phyloP scores from a whole-genome alignment of 1,140 invertebrate species.

The Coboldia fuscipes region DNA sequence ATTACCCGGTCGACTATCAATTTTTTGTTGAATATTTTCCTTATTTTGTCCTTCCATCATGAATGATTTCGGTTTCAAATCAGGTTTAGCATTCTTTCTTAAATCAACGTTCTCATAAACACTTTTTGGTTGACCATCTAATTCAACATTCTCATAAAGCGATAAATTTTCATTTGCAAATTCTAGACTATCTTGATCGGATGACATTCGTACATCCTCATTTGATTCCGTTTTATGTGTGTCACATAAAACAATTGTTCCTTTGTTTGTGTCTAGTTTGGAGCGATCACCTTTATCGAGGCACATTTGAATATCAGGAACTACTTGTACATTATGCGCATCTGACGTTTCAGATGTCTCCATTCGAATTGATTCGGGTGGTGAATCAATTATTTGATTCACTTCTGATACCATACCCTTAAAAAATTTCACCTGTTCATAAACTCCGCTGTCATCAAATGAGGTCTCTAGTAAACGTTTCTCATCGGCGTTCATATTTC shows the following conservation, averaged over 20 bases:
- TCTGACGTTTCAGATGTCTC: constrained; percentile 11
- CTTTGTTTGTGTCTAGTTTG: too few relatives aligned
- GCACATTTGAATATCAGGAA: constrained; percentile 8
- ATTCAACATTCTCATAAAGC: constrained; percentile 19
- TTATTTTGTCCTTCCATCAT: constrained; percentile 4
- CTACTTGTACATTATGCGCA: constrained; percentile 12
- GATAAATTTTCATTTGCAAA: constrained; percentile 5
- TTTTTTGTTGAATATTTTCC: constrained; percentile 6
- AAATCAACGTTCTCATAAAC: constrained; percentile 28
- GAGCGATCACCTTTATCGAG: constrained; percentile 5
- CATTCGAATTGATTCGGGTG: too few relatives aligned
- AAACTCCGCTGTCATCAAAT: constrained; percentile 28
- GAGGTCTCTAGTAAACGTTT: constrained; percentile 16
- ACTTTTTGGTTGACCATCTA: constrained; percentile 21
- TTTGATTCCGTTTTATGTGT: too few relatives aligned
- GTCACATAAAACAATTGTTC: too few relatives aligned
- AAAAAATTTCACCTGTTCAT: constrained; percentile 54
- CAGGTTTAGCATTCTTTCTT: not conserved
- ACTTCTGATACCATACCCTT: constrained; percentile 49
- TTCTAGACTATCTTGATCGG: constrained; percentile 4
- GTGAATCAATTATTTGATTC: too few relatives aligned
- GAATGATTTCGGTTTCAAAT: not conserved
- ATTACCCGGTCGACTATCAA: constrained; percentile 4
- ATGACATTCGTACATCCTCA: constrained; percentile 3
- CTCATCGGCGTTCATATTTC: too few relatives aligned